phyloP scores from a whole-genome alignment of 2,113 vertebrate genomes.

The Burhinus bistriatus region DNA sequence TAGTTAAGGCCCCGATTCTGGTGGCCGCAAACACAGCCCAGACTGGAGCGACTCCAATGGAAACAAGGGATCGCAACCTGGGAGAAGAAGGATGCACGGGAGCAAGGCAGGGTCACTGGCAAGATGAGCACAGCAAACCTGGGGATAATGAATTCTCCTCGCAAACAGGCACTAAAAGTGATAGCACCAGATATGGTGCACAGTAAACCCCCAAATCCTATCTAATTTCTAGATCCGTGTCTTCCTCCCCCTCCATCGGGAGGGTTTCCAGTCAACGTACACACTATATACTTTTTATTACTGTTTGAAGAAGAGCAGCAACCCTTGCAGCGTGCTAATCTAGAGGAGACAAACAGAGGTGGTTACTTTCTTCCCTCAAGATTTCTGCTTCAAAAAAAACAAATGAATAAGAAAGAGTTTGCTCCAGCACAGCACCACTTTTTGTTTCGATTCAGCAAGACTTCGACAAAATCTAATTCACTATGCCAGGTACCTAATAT shows the following conservation, averaged over 20 bases:
- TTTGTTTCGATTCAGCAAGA: constrained; percentile 57
- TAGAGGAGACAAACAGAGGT: background rate
- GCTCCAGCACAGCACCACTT: constrained; percentile 23
- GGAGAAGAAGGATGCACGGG: background rate
- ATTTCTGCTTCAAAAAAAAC: background rate
- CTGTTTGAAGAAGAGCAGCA: background rate
- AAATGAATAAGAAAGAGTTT: constrained; percentile 9
- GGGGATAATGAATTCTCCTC: background rate
- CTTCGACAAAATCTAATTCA: constrained; percentile 50
- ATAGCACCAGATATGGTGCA: background rate
- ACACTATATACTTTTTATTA: background rate
- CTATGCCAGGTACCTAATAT: background rate
- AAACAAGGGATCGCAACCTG: background rate
- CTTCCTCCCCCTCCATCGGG: background rate
- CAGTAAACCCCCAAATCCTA: background rate
- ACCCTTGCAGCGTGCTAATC: background rate
- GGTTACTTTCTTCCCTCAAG: constrained; percentile 13
- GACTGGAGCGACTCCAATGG: background rate
- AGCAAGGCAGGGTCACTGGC: fast-evolving
- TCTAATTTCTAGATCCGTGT: background rate
- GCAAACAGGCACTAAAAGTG: background rate
- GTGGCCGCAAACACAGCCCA: fast-evolving
- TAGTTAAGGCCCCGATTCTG: background rate
- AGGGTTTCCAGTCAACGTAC: background rate
- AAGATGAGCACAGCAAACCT: background rate